Evolutionary conservation across 64 coral and sea anemone genomes (phyloP).

Genomic region (Platygyra sinensis): DNA sequence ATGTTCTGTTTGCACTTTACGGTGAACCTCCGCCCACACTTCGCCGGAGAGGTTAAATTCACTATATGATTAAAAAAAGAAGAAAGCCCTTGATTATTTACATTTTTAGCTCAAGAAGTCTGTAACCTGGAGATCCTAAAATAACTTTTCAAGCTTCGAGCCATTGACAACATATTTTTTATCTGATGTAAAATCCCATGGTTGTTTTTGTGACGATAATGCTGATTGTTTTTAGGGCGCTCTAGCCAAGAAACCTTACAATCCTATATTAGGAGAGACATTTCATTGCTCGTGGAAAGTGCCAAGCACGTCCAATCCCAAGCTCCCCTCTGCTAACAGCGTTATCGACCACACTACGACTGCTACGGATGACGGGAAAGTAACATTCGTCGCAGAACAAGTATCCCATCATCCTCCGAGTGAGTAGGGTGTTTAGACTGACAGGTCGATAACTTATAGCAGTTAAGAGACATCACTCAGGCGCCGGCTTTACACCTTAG

Average conservation of each 20-base stretch:
- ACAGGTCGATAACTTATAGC: background rate
- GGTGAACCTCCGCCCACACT: no score
- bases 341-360: constrained; percentile 11
- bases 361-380: constrained; percentile 40
- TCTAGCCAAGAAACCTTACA: constrained; percentile 95
- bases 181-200: no score
- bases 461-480: background rate
- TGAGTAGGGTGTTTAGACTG: constrained; percentile 24
- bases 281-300: constrained; percentile 94
- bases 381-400: constrained; percentile 91
- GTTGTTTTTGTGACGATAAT: background rate
- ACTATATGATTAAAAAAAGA: no score
- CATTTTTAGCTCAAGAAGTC: no score
- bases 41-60: no score
- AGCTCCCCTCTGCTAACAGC: background rate
- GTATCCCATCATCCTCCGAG: constrained; percentile 98
- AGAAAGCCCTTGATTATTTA: no score
- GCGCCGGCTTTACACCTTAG: no score
- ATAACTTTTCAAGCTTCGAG: no score
- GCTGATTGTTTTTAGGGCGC: constrained; percentile 56
- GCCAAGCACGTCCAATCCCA: constrained; percentile 23
- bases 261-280: constrained; percentile 94
- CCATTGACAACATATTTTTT: no score
- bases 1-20: no score
- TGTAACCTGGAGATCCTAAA: no score